phyloP scores from a whole-genome alignment of 2,888 invertebrate species.

The Tipula confusa region DNA sequence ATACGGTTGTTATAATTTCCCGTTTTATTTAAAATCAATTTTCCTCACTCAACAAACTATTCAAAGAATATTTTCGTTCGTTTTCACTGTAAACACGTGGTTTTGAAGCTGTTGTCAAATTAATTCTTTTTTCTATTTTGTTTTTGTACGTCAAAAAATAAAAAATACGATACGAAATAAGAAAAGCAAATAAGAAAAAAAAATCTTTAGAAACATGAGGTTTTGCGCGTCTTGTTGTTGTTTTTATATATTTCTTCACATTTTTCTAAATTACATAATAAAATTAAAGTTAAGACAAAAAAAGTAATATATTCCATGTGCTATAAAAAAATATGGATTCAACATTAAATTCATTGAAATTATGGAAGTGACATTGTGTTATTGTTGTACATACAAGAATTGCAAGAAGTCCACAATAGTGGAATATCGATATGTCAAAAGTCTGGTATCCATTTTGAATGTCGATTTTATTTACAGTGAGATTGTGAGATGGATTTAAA shows the following conservation, averaged over 20 bases:
- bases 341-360: not conserved
- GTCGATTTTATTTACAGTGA: not conserved
- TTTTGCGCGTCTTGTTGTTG: not conserved
- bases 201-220: not conserved
- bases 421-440: not conserved
- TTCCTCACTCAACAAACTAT: not conserved
- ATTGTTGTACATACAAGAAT: too few relatives aligned
- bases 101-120: not conserved
- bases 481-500: not conserved
- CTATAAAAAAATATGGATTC: not conserved
- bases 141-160: conserved; percentile 16
- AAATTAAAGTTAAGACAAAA: not conserved
- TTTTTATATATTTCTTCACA: not conserved
- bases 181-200: not conserved
- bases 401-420: not conserved
- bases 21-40: not conserved
- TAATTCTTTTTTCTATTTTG: conserved; percentile 13
- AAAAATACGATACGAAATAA: not conserved
- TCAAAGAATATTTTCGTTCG: not conserved
- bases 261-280: not conserved
- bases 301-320: not conserved
- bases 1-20: not conserved
- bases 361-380: not conserved
- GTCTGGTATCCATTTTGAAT: conserved; percentile 21
- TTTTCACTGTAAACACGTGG: conserved; percentile 4